A percentile compares a stretch with the other conserved stretches of the same genome.
Evolutionary conservation across 2,797 vertebrate genomes (phyloP).

Genomic region (Enteromius radiatus): DNA sequence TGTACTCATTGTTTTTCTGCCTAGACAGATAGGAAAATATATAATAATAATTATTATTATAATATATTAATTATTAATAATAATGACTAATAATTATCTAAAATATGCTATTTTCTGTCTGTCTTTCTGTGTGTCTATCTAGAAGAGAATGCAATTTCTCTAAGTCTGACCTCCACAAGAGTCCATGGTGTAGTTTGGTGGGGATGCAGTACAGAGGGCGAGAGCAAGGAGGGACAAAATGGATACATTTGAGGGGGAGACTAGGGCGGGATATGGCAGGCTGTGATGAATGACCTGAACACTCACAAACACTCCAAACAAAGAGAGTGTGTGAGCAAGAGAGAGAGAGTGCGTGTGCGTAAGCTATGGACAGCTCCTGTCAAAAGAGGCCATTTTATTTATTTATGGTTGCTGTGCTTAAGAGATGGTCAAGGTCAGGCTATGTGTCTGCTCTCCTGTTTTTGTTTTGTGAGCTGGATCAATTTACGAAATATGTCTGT

Average conservation of each 20-base stretch:
- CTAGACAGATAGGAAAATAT: no score
- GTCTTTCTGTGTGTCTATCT: background rate
- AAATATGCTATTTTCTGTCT: background rate
- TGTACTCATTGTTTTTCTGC: background rate
- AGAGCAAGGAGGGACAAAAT: slow-evolving; percentile 76
- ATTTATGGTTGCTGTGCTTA: slow-evolving; percentile 82
- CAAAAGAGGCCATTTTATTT: slow-evolving; percentile 76
- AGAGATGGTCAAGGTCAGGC: slow-evolving; percentile 83
- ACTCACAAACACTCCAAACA: slow-evolving; percentile 76
- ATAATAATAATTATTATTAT: background rate
- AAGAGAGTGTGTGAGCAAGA: slow-evolving; percentile 60
- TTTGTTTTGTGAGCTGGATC: slow-evolving; percentile 79
- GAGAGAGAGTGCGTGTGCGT: slow-evolving; percentile 49
- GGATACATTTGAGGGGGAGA: slow-evolving; percentile 73
- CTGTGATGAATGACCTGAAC: slow-evolving; percentile 77
- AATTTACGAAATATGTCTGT: slow-evolving; percentile 84
- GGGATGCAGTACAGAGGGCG: slow-evolving; percentile 75
- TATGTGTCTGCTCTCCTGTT: slow-evolving; percentile 75
- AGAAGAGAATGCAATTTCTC: slow-evolving; percentile 63
- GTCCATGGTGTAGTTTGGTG: slow-evolving; percentile 73
- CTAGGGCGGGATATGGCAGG: slow-evolving; percentile 69
- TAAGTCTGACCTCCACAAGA: slow-evolving; percentile 71
- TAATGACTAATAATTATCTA: no score
- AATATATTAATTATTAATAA: background rate
- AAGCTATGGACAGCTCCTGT: slow-evolving; percentile 77